Conservation (phyloP, 35 echinoderm and acorn worm species). For the Antedon bifida region DNA sequence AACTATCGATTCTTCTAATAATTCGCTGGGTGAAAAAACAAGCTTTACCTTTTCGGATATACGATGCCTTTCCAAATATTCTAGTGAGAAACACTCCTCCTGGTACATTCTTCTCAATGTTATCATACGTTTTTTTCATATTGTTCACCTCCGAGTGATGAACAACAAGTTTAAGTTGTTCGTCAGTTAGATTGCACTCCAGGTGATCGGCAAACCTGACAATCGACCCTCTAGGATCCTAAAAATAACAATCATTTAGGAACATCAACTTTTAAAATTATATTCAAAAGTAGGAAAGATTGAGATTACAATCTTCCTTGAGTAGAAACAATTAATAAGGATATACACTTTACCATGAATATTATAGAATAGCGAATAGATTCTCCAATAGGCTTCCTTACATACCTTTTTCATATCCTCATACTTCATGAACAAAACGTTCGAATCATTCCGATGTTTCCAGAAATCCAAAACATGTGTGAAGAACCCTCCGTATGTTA, state of each 20-base stretch:
- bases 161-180: constrained; percentile 6
- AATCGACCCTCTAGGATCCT: neutral
- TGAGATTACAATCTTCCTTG: too few relatives aligned
- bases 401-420: neutral
- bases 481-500: neutral
- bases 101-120: constrained; percentile 9
- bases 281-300: too few relatives aligned
- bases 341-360: too few relatives aligned
- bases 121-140: constrained; percentile 54
- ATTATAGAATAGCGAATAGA: too few relatives aligned
- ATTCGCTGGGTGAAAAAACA: too few relatives aligned
- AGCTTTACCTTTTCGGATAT: constrained; percentile 33
- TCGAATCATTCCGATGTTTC: neutral
- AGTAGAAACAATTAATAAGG: too few relatives aligned
- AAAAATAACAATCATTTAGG: too few relatives aligned
- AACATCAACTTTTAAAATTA: too few relatives aligned
- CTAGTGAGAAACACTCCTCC: constrained; percentile 11
- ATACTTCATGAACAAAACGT: neutral
- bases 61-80: constrained; percentile 16
- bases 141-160: constrained; percentile 20
- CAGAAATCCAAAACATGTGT: neutral
- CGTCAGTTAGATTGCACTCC: constrained; percentile 8
- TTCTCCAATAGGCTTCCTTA: too few relatives aligned
- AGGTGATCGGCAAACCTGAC: neutral
- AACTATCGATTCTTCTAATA: too few relatives aligned